Evolutionary conservation across 2,113 vertebrate species (phyloP), one percentile per base, ranked within the genome.

Genomic region (Axis porcinus): DNA sequence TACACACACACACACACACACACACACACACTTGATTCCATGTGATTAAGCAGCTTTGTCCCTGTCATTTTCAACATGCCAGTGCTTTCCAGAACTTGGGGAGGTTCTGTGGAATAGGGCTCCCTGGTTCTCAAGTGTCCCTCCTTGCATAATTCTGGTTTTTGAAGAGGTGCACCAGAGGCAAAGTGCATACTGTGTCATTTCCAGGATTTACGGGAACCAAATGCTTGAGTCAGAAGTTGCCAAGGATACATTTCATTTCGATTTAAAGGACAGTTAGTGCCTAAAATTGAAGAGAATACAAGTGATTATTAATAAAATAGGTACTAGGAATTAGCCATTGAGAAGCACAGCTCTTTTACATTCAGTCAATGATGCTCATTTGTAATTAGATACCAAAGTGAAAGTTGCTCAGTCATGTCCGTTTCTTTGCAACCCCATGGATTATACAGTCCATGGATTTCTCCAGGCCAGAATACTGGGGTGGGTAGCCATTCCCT

Each of bases 121-220:
- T 95, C 70, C 23, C 82, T 64, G 0, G 0, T 6, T 97, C 95
- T 96, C 91, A 58, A 97, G 87, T 60, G 58, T 95, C 91, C 90
- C 81, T 98, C 85, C 94, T 93, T 82, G 64, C 91, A 91, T 96
- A 88, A 47, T 91, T 50, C 91, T 97, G 95, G 97, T 79, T 97
- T 98, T 98, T 97, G 97, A 98, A 94, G 98, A 98, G 97, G 58
- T 55, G 1, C 2, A 10, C 97, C 93, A 98, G 91, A 97, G 90
- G 96, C 92, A 62, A 98, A 98, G 97, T 95, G 60, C n/a, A 93
- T 6, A 93, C 43, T 2, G 2, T 54, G 94, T 97, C 97, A 96
- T 94, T 98, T 92, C 92, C 86, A 98, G 97, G 95, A 97, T 98
- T 98, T 97, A 98, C 86, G 92, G 0, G 1, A 96, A 95, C 2